Evolutionary conservation across 2,797 vertebrate genomes (phyloP), one percentile per base, ranked within the genome.

Genomic region (Clarias pachynema): DNA sequence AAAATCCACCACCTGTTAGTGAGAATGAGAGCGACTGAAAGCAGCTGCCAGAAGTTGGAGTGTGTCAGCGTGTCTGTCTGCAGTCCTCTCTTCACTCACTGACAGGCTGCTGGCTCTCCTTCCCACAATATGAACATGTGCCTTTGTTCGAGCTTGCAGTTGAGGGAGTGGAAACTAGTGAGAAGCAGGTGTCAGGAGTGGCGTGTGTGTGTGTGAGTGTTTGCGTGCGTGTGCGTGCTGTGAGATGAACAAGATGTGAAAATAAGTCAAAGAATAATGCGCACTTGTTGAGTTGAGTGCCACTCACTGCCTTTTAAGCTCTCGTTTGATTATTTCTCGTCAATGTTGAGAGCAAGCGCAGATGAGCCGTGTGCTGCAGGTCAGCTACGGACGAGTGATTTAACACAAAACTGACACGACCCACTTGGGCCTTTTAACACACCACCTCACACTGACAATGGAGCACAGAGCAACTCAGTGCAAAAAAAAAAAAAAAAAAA

Each of bases 91-190:
- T 83, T 79, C 74, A 49, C 68, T 84, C 49, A 86, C 79, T 87
- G 89, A 90, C 88, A 88, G 86, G 59, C 66, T 74, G 44, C 82
- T 88, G 87, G 82, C 88, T 79, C 29, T 59, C 66, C 20, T 77
- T 80, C 37, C 81, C 73, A 63, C 57, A 18, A 63, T 29, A 85
- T 88, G 85, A 91, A 88, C 85, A 84, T 78, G 44, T 59, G 80
- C 80, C 80, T 87, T 89, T 89, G 85, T 89, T 89, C 80, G 62
- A 81, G 81, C 56, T 44, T 75, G 44, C 80, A 83, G 57, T 74
- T 53, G 66, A 68, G 69, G 74, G 60, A 53, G 75, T 44, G 44
- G 75, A 82, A 82, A 84, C 83, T 6, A 72, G 80, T 87, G 56
- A 68, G 75, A 86, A 88, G 83, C 87, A 85, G 84, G 85, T 89